Evolutionary conservation across 2,888 invertebrate species (phyloP), one percentile per base, ranked within the genome.

Genomic region (Chironomus riparius): DNA sequence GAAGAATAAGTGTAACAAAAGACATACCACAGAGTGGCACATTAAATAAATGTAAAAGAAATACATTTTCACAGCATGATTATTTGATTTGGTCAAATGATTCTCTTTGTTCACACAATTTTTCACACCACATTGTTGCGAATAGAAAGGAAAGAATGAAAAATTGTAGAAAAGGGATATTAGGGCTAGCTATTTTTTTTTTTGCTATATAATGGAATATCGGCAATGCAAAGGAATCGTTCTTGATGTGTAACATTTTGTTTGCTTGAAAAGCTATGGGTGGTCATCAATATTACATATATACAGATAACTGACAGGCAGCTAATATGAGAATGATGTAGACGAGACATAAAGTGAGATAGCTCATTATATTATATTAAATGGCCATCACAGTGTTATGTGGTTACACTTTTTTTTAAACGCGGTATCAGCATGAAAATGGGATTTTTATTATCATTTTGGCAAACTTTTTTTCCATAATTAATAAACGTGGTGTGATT

Each of bases 31-130:
- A 70, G 70, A 70, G 70, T 48, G 70, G 22, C 50, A n/a, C 47
- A 22, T 13, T 68, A 70, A 28, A 24, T 47, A 68, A 68, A 38
- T 50, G 56, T 48, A 50, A 38, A 38, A 38, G 38, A 50, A 74
- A 65, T 50, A 68, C 68, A 76, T 76, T 38, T 76, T 68, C 76
- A 76, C 76, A 76, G 76, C 76, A 76, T 76, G 76, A 76, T 76
- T 76, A 76, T 76, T 76, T 76, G 76, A 76, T 76, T 76, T 76
- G 76, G 76, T 76, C 76, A 76, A 76, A 76, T 69, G 50, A 50
- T 21, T 50, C 56, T 38, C 18, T 18, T 74, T 62, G 65, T 74
- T 38, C 65, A 68, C 62, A 62, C 65, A 65, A 74, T 74, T 74
- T 68, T 74, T 74, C 74, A 74, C 74, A 74, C 74, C 74, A 38